phyloP scores from a whole-genome alignment of 1,140 invertebrate species.

The Fopius arisanus region DNA sequence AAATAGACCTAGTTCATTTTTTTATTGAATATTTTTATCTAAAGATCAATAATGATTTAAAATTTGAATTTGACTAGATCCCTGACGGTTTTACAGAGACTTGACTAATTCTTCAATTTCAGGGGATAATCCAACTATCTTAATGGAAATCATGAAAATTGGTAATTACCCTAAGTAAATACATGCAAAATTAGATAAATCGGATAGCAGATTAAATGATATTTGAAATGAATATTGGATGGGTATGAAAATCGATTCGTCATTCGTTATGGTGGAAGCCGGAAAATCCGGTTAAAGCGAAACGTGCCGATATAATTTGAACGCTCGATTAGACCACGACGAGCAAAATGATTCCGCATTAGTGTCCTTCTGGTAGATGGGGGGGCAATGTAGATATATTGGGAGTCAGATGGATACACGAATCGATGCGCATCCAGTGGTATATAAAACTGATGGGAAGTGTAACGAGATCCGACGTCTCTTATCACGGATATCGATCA shows the following conservation, averaged over 20 bases:
- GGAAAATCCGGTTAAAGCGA: slow-evolving; percentile 26
- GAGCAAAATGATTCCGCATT: slow-evolving; percentile 27
- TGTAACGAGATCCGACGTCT: neutral
- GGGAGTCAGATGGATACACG: neutral
- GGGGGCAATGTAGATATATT: neutral
- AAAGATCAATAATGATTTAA: no score
- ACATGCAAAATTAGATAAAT: neutral
- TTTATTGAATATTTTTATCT: no score
- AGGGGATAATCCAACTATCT: neutral
- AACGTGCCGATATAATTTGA: slow-evolving; percentile 39
- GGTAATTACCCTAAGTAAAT: neutral
- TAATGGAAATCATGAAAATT: neutral
- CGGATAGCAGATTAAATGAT: neutral
- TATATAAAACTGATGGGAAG: slow-evolving; percentile 3
- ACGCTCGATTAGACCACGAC: slow-evolving; percentile 44
- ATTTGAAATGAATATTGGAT: neutral
- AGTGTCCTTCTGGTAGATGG: neutral
- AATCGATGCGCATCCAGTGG: slow-evolving; percentile 6
- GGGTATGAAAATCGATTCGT: slow-evolving; percentile 15
- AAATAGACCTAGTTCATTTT: no score
- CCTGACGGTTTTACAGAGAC: neutral
- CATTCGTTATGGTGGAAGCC: slow-evolving; percentile 10
- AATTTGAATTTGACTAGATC: neutral
- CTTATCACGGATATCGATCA: slow-evolving; percentile 6
- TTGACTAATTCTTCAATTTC: no score